Conservation (phyloP, 2,888 invertebrate species). For the Rhabditophanes sp. region DNA sequence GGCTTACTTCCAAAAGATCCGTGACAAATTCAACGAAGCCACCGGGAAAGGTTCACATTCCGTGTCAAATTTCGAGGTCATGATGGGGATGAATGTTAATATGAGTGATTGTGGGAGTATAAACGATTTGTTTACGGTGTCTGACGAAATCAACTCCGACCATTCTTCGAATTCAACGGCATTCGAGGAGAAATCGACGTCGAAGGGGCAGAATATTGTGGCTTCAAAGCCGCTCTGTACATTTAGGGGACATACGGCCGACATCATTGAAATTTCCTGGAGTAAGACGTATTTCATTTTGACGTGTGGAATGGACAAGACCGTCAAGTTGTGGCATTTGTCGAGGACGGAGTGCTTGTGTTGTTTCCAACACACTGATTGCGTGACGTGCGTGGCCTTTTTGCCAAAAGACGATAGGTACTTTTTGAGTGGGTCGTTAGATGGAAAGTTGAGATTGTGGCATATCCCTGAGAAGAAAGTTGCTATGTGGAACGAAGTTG, state of each 20-base stretch:
- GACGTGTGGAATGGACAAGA: conserved; percentile 51
- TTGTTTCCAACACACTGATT: conserved; percentile 96
- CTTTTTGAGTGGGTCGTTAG: conserved; percentile 87
- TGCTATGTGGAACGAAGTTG: conserved; percentile 83
- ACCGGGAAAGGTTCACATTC: no score
- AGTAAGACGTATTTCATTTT: conserved; percentile 51
- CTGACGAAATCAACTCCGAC: conserved; percentile 3
- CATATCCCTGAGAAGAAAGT: conserved; percentile 98
- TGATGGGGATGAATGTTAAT: no score
- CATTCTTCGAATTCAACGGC: no score
- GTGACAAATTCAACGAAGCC: conserved; percentile 64
- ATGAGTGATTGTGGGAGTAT: conserved; percentile 3
- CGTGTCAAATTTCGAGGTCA: no score
- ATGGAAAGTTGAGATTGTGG: conserved; percentile 94
- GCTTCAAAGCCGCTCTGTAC: conserved; percentile 28
- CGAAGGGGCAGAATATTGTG: conserved; percentile 15
- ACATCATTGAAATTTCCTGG: conserved; percentile 90
- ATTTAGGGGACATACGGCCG: conserved; percentile 74
- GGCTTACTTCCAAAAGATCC: conserved; percentile 80
- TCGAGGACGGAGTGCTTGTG: conserved; percentile 89
- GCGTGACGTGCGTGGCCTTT: conserved; percentile 94
- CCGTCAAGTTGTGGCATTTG: conserved; percentile 90
- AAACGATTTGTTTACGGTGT: conserved; percentile 1
- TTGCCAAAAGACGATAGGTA: conserved; percentile 70
- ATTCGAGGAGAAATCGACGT: no score